Evolutionary conservation across 37 sponge, comb jelly and placozoan species (phyloP), one percentile per base, ranked within the genome.

Genomic region (Chondrosia reniformis): DNA sequence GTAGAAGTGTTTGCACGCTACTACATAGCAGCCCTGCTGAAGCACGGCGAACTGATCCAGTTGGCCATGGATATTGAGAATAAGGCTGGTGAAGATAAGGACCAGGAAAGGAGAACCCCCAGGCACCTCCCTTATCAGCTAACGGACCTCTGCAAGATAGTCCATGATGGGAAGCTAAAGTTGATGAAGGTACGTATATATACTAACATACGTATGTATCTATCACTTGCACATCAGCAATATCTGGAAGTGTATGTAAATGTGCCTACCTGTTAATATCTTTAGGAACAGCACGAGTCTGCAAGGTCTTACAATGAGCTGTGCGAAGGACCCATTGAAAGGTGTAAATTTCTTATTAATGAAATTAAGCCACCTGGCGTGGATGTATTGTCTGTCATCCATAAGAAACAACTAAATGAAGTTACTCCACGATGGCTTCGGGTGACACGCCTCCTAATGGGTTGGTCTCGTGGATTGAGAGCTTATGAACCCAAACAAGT

Each of bases 271-370:
- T 12, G 12, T 49, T 67, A 43, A 22, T 46, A 1, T 0, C 31
- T 54, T 2, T 31, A 80, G 81, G 93, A 87, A 25, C 88, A 87
- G 46, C 95, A 95, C 40, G 94, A 87, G 45, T 91, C 93, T 12
- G 78, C 86, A 3, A 76, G 86, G 36, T 67, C 93, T 4, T 95
- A 95, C 64, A 87, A 91, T 37, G 95, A 93, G 76, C 83, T 97
- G 32, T 97, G 98, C 65, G 73, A 61, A 24, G 79, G 87, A 8
- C 83, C 97, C 0, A 83, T 97, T 2, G 90, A 84, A 33, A 78
- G 98, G 0, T 94, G 98, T 65, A 24, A 69, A 0, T 91, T 97
- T 72, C 78, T 97, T 4, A 45, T 97, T 22, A 78, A 86, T 71
- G 81, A 94, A 39, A 87, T 97, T 31, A n/a, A 64, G 15, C 84